Base-by-base conservation (phyloP, 2,113 vertebrate species). In the Pseudopipra pipra region DNA sequence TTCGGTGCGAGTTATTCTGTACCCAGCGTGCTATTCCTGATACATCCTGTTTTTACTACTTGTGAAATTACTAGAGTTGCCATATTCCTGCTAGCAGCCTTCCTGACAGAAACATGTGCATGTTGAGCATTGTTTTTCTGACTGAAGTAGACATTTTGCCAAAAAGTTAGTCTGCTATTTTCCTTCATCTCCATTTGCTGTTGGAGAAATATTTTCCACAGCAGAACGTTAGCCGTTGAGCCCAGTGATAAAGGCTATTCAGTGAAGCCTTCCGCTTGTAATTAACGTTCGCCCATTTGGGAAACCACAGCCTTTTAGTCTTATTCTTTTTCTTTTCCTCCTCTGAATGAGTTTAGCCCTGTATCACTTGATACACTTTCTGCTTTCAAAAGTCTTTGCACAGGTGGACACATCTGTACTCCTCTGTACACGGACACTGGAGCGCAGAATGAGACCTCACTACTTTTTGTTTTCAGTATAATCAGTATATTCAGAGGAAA, bases 201-300 rank as follows among this genome's bases (percentile, higher is more conserved):
- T 33, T 90, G 63, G 79, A 93, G 75, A 84, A 93, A 63, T 81
- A 86, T 89, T 94, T 96, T 92, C 93, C 95, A 95, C 52, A 56
- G 68, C 76, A 92, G 71, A 83, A 55, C 0, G 0, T 81, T 63
- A 28, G 46, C 75, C 30, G 13, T 18, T 16, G 55, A 87, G 80
- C 46, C 74, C 3, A 2, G 63, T 6, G 78, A 87, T 80, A 83
- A 80, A 87, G 85, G 82, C 87, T 56, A 52, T 85, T 89, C 65
- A 75, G 73, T 11, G 22, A 89, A 81, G 73, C 35, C 59, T 86
- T 85, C 78, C 4, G 1, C 63, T 74, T 37, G 22, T 31, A 76
- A 81, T 90, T 82, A 88, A 37, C 49, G 15, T 90, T 93, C 51
- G 61, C 35, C 44, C 59, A 14, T 59, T 39, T 39, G 39, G 80